Evolutionary conservation across 2,888 invertebrate species (phyloP), one percentile per base, ranked within the genome.

Genomic region (Drosophila macrospina): DNA sequence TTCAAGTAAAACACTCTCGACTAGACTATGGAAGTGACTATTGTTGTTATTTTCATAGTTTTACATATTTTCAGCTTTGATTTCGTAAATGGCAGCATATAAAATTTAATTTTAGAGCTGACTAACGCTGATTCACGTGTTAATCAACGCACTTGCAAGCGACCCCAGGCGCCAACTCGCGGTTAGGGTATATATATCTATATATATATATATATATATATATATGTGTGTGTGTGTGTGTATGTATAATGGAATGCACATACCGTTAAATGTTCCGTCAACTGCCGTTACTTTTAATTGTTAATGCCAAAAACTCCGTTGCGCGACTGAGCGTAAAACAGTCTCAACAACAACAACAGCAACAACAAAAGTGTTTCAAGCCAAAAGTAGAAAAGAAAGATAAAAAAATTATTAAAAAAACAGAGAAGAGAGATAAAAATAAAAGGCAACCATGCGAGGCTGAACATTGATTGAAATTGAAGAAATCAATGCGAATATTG

Each of bases 231-330:
- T n/a, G n/a, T n/a, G n/a, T n/a, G n/a, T n/a, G n/a, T n/a, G n/a
- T n/a, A n/a, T n/a, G n/a, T n/a, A 30, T 39, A 52, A 54, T 54
- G 42, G 41, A 20, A 45, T 51, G 47, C 62, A 65, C 57, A 39
- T 69, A 85, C 86, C 86, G 86, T 85, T 82, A 67, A 87, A 79
- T 67, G 83, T 65, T 55, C 68, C 74, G 66, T 67, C 72, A 86
- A 86, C 54, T 54, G 69, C 64, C 84, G 88, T 83, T 83, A 69
- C 55, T 78, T 86, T 83, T 83, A 83, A 83, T 84, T 88, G 88
- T 86, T 86, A 86, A 67, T 80, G 57, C 81, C 65, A 24, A 84
- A 86, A 76, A 69, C 44, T 65, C 59, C 56, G 61, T 48, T 59
- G 65, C 48, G 65, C 78, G 54, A 83, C 88, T 74, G 77, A 65